Evolutionary conservation across 2,888 invertebrate species (phyloP).

Genomic region (Automeris io): DNA sequence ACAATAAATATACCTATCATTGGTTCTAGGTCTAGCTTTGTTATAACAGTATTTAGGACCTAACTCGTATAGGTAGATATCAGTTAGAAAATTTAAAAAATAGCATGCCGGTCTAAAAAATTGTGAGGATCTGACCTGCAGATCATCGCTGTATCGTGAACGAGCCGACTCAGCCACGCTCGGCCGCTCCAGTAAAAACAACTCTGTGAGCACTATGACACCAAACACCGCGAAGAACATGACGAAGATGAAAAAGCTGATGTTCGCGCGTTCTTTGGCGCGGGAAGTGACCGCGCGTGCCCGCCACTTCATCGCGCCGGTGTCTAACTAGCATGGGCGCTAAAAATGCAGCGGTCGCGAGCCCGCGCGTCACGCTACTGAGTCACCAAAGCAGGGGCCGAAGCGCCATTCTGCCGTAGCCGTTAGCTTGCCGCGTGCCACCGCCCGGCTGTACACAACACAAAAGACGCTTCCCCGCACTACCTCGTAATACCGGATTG

Average conservation of each 20-base stretch:
- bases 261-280: constrained; percentile 87
- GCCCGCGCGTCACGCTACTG: constrained; percentile 42
- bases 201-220: constrained; percentile 90
- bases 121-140: constrained; percentile 68
- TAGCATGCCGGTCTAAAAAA: too few species aligned
- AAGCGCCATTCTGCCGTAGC: constrained; percentile 34
- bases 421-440: too few species aligned
- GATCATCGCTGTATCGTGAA: constrained; percentile 84
- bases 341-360: constrained; percentile 31
- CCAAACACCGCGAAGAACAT: constrained; percentile 94
- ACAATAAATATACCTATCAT: constrained; percentile 3
- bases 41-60: not conserved
- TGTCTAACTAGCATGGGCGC: constrained; percentile 45
- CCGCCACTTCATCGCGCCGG: constrained; percentile 66
- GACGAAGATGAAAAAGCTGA: constrained; percentile 93
- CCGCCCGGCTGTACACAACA: constrained; percentile 37
- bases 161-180: constrained; percentile 71
- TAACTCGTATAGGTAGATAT: not conserved
- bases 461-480: constrained; percentile 37
- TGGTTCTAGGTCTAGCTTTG: constrained; percentile 1
- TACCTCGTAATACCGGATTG: constrained; percentile 27
- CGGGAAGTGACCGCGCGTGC: constrained; percentile 68
- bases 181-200: constrained; percentile 77
- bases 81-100: not conserved
- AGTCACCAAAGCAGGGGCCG: constrained; percentile 37